phyloP scores from a whole-genome alignment of 92 coral and sea anemone genomes.

The Epizoanthus fatuus region DNA sequence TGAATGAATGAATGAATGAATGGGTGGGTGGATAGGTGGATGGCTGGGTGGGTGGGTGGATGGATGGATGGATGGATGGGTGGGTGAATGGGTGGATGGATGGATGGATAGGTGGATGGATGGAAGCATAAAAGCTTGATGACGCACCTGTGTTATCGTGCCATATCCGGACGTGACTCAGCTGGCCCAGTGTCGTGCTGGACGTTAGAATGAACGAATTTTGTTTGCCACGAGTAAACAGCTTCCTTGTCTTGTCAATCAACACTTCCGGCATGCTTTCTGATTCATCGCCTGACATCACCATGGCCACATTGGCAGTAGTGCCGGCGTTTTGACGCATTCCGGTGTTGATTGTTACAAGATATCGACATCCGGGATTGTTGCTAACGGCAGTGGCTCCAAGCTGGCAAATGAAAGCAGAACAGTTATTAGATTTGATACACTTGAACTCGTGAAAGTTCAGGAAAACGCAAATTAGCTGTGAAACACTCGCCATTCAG shows the following conservation, averaged over 20 bases:
- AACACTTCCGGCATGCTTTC: conserved; percentile 86
- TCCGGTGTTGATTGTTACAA: conserved; percentile 88
- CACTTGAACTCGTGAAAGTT: not conserved
- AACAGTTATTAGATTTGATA: not conserved
- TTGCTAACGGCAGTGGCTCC: conserved; percentile 88
- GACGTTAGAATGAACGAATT: conserved; percentile 81
- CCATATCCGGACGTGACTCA: conserved; percentile 90
- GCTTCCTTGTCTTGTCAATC: conserved; percentile 80
- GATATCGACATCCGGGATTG: conserved; percentile 74
- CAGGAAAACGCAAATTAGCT: not conserved
- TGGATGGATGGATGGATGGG: not conserved
- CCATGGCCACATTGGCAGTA: conserved; percentile 87
- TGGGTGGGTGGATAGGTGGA: too few species aligned
- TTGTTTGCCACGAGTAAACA: conserved; percentile 92
- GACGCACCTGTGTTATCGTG: conserved; percentile 91
- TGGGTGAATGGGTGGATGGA: not conserved
- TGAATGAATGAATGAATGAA: too few species aligned
- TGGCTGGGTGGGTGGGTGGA: not conserved
- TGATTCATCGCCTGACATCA: conserved; percentile 85
- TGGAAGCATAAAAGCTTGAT: not conserved
- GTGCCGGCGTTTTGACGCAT: conserved; percentile 94
- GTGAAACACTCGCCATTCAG: not conserved
- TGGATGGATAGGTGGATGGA: not conserved
- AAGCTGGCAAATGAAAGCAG: conserved; percentile 54
- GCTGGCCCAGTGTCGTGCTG: conserved; percentile 70